phyloP scores from a whole-genome alignment of 2,888 invertebrate species.

The Aleiodes testaceus region DNA sequence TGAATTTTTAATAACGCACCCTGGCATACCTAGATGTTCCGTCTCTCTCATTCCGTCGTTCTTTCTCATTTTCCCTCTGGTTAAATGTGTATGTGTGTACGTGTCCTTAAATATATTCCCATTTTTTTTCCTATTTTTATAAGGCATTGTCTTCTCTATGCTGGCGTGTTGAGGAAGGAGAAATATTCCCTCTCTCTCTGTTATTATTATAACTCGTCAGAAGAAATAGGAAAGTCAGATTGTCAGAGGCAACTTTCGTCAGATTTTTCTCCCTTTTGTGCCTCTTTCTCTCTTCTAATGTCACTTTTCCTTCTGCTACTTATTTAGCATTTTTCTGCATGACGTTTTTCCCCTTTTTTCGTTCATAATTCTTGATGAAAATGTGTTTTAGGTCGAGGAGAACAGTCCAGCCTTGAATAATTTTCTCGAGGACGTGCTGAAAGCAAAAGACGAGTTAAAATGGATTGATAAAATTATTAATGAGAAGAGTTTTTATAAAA shows the following conservation, averaged over 20 bases:
- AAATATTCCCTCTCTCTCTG: slow-evolving; percentile 27
- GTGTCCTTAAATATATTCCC: slow-evolving; percentile 19
- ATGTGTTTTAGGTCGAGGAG: slow-evolving; percentile 31
- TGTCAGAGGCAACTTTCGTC: slow-evolving; percentile 54
- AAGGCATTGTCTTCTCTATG: slow-evolving; percentile 20
- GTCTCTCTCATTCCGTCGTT: slow-evolving; percentile 40
- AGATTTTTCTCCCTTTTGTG: slow-evolving; percentile 16
- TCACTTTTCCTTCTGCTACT: slow-evolving; percentile 21
- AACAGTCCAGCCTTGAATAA: slow-evolving; percentile 56
- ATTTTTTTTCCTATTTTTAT: slow-evolving; percentile 32
- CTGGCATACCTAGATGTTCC: slow-evolving; percentile 38
- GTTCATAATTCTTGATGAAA: background rate
- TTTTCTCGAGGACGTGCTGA: slow-evolving; percentile 61
- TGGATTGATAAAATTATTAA: slow-evolving; percentile 62
- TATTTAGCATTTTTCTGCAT: slow-evolving; percentile 4
- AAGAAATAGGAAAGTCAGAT: slow-evolving; percentile 46
- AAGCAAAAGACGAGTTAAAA: slow-evolving; percentile 59
- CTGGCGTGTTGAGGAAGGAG: slow-evolving; percentile 53
- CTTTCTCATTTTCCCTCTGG: slow-evolving; percentile 35
- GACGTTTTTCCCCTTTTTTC: background rate
- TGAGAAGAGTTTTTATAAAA: slow-evolving; percentile 25
- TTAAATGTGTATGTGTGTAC: slow-evolving; percentile 11
- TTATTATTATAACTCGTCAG: slow-evolving; percentile 61
- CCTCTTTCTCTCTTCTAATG: background rate
- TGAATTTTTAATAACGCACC: slow-evolving; percentile 72